phyloP scores from a whole-genome alignment of 2,797 vertebrate species.

The Sebastolobus alascanus region DNA sequence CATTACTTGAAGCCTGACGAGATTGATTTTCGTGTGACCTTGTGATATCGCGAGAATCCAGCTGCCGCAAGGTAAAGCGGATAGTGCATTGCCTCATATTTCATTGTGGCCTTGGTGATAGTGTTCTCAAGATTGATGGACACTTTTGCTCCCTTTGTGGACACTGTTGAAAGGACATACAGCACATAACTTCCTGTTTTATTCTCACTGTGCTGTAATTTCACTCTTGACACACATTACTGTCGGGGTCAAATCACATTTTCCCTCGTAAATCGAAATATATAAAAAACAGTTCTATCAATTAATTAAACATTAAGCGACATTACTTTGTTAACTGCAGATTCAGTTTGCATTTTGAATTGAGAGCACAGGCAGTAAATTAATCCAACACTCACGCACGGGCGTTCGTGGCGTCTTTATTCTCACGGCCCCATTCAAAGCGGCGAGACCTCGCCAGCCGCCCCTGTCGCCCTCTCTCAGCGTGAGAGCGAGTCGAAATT shows the following conservation, averaged over 20 bases:
- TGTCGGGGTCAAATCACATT: conserved; percentile 25
- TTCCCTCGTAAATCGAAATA: conserved; percentile 22
- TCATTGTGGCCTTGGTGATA: conserved; percentile 45
- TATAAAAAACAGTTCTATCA: conserved; percentile 13
- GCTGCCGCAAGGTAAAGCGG: not conserved
- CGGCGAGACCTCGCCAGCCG: conserved; percentile 30
- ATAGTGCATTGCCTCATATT: conserved; percentile 38
- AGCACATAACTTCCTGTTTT: conserved; percentile 17
- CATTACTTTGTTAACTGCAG: conserved; percentile 18
- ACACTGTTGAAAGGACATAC: conserved; percentile 29
- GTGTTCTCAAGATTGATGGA: conserved; percentile 53
- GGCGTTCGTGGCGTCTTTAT: conserved; percentile 31
- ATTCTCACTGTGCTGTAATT: conserved; percentile 37
- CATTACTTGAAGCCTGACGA: not conserved
- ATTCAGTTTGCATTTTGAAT: conserved; percentile 22
- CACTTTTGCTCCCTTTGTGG: conserved; percentile 41
- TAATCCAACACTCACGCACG: conserved; percentile 19
- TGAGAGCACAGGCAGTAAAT: conserved; percentile 28
- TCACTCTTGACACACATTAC: conserved; percentile 41
- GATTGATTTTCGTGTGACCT: not conserved
- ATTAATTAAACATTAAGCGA: conserved; percentile 31
- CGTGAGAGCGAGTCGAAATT: conserved; percentile 53
- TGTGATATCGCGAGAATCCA: not conserved
- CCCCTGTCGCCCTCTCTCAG: conserved; percentile 59
- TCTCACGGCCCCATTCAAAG: conserved; percentile 42